phyloP scores from a whole-genome alignment of 2,113 vertebrate species.

The Motacilla tschutschensis region DNA sequence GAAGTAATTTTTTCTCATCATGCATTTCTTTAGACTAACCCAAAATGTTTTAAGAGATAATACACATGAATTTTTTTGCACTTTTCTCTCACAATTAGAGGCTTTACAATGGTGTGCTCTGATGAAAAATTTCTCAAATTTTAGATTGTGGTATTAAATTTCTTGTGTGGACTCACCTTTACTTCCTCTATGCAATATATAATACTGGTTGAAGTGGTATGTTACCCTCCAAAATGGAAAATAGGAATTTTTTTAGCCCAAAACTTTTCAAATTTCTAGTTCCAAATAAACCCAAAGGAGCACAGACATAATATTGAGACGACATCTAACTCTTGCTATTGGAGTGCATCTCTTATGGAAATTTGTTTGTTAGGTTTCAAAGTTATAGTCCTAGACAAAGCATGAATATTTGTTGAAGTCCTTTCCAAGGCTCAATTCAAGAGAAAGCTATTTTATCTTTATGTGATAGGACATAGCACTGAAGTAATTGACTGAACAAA shows the following conservation, averaged over 20 bases:
- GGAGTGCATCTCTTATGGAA: not conserved
- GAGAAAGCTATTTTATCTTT: not conserved
- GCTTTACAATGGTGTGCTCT: not conserved
- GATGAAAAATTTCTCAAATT: not conserved
- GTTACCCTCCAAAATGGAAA: not conserved
- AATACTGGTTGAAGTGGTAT: not conserved
- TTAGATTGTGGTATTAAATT: not conserved
- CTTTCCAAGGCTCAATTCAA: not conserved
- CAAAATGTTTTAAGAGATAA: not conserved
- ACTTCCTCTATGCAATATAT: not conserved
- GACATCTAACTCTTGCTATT: not conserved
- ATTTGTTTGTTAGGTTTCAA: accelerated
- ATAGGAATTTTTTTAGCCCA: not conserved
- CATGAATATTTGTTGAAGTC: not conserved
- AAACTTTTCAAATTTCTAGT: not conserved
- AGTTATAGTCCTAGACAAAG: not conserved
- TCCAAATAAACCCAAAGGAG: not conserved
- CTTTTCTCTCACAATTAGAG: not conserved
- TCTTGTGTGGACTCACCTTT: not conserved
- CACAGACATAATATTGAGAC: not conserved
- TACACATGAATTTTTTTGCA: not conserved
- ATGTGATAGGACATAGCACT: not conserved
- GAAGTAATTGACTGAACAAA: not conserved
- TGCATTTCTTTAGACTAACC: not conserved
- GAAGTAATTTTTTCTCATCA: not conserved